Evolutionary conservation across 2,888 invertebrate species (phyloP).

Genomic region (Branchipolynoe longqiensis): DNA sequence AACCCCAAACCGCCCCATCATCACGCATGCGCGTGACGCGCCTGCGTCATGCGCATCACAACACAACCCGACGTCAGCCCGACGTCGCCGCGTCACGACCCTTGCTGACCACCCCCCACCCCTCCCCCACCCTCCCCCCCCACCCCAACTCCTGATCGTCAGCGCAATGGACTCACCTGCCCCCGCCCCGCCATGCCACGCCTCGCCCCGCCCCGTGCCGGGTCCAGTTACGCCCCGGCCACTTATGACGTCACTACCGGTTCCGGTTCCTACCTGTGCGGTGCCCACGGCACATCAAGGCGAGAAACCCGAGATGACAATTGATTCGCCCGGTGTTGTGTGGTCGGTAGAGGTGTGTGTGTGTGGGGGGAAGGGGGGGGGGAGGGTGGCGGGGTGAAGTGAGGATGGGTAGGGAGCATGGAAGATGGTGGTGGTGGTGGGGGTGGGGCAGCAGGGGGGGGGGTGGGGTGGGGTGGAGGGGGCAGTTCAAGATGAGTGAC

Average conservation of each 20-base stretch:
- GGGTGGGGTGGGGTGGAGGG: not conserved
- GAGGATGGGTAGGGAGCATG: not conserved
- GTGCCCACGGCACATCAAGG: not conserved
- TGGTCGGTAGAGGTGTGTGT: not conserved
- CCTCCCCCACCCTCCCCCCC: too few species aligned
- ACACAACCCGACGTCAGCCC: not conserved
- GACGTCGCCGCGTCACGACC: constrained; percentile 8
- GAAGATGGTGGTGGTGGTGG: not conserved
- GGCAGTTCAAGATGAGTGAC: too few species aligned
- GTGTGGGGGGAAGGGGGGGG: not conserved
- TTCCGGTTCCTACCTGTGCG: constrained; percentile 30
- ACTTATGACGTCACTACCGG: constrained; percentile 47
- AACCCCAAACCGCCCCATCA: too few species aligned
- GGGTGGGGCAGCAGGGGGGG: not conserved
- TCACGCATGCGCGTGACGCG: too few species aligned
- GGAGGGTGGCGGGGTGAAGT: not conserved
- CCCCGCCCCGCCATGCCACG: too few species aligned
- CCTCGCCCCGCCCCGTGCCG: not conserved
- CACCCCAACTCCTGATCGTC: too few species aligned
- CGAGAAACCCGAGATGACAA: constrained; percentile 34
- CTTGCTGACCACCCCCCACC: not conserved
- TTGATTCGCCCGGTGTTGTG: not conserved
- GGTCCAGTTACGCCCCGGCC: constrained; percentile 20
- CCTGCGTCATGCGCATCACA: too few species aligned
- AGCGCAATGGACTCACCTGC: too few species aligned